phyloP scores from a whole-genome alignment of 2,797 vertebrate species.

The Nothura maculosa region DNA sequence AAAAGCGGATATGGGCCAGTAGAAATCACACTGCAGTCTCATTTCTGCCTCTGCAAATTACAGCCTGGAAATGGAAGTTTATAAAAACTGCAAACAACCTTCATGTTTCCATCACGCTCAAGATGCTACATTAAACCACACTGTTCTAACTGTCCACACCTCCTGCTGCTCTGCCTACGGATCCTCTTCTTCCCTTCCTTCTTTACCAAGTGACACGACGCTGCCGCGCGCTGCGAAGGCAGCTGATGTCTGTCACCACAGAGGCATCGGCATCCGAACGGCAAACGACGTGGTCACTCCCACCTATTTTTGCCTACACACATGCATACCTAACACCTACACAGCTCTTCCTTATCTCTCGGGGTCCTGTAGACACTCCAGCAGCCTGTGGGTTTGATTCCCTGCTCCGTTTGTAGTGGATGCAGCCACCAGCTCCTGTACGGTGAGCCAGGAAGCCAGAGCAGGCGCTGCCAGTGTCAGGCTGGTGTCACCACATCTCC shows the following conservation, averaged over 20 bases:
- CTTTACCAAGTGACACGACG: not conserved
- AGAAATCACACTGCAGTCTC: not conserved
- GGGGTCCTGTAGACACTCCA: not conserved
- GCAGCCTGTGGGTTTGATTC: not conserved
- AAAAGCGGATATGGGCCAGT: not conserved
- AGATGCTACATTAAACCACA: not conserved
- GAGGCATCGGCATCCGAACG: not conserved
- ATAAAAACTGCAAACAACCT: not conserved
- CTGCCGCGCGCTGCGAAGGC: not conserved
- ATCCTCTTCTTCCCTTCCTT: not conserved
- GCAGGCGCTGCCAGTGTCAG: not conserved
- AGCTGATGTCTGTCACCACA: not conserved
- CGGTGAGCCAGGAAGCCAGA: not conserved
- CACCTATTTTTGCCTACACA: rapidly evolving
- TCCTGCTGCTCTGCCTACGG: not conserved
- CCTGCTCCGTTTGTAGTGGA: not conserved
- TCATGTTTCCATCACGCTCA: not conserved
- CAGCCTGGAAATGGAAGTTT: not conserved
- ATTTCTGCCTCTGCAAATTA: not conserved
- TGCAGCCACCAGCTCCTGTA: not conserved
- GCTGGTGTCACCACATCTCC: not conserved
- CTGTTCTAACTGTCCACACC: not conserved
- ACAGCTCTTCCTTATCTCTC: not conserved
- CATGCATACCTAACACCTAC: not conserved
- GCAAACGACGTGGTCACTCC: not conserved